Evolutionary conservation across 2,113 vertebrate species (phyloP), one percentile per base, ranked within the genome.

Genomic region (Podarcis cretensis): DNA sequence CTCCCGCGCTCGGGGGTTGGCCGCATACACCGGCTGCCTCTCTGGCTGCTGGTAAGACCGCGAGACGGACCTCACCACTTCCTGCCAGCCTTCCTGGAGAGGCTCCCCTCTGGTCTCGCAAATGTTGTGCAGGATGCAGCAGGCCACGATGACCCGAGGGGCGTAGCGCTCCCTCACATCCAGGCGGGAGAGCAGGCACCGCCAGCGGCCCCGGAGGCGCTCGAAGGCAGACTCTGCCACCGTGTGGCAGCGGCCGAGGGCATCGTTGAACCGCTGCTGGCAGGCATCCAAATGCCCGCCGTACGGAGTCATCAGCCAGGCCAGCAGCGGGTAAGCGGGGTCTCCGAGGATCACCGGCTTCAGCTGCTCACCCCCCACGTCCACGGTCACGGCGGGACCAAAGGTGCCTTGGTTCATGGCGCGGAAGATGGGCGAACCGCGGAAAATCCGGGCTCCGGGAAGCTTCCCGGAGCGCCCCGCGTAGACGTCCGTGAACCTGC

Each of bases 341-440:
- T 78, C 73, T 5, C 87, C 87, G 2, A 89, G 63, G 73, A 89
- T 84, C 12, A 89, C 87, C 0, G 87, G 74, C 21, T 89, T 84
- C 32, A 89, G 63, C 54, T 37, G 40, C 74, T 89, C 81, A 3
- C 81, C 74, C 16, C 69, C 81, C 48, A 89, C 4, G n/a, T 77
- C 65, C 87, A 89, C 30, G 0, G 25, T 16, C 1, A 21, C 21
- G 14, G 5, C 14, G 43, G 87, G 87, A 59, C 87, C 63, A 54
- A 89, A 89, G 0, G 87, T 89, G 40, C 87, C 87, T 75, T 89
- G 87, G 37, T 89, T 89, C 87, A 89, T 89, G n/a, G 87, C 81
- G 6, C 81, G 87, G 87, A 89, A 89, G 63, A 89, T 57, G 16
- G 87, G 87, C 10, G 87, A 89, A 43, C 87, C 37, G 20, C 87